Base-by-base conservation (phyloP, 2,797 vertebrate species). In the Anabas testudineus region DNA sequence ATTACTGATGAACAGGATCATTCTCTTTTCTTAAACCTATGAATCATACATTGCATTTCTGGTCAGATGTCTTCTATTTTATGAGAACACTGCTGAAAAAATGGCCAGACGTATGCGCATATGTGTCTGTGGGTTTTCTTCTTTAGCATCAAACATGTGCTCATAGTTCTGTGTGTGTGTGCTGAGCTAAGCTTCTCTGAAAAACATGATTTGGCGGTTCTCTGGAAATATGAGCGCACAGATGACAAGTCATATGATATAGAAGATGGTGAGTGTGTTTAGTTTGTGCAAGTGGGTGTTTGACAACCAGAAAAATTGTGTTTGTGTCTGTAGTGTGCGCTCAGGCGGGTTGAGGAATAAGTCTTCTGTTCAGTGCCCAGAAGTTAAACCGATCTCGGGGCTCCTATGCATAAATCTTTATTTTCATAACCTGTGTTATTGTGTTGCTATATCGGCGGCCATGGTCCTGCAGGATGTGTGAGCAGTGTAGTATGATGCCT, bases 181-280 rank as follows among this genome's bases (percentile, higher is more conserved):
- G 45, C 53, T 53, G 42, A 32, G 41, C 43, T 46, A 49, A 76
- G 58, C 65, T 13, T 46, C 14, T 61, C 46, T 59, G 71, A 78
- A 82, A 74, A 80, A 63, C 68, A 70, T 42, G 9, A 63, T 80
- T 63, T 81, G 66, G 48, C 53, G 69, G 56, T 64, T 64, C 49
- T 67, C 45, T 57, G 70, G 58, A 62, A 78, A 79, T 46, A 52
- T 19, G 49, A 75, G 49, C 21, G 15, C 74, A 49, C 48, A 74
- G 47, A 68, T 76, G 68, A 81, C 67, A 67, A 39, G 7, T 19
- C 14, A 26, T 24, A 21, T 67, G 21, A 76, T 65, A 51, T 48
- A 26, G 42, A 65, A 36, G 48, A 48, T 57, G 26, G 14, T 34
- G 46, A 48, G 36, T 15, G 18, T 21, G 26, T 52, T 26, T 30